Conservation (phyloP, 2,888 invertebrate genomes). For the Melieria crassipennis region DNA sequence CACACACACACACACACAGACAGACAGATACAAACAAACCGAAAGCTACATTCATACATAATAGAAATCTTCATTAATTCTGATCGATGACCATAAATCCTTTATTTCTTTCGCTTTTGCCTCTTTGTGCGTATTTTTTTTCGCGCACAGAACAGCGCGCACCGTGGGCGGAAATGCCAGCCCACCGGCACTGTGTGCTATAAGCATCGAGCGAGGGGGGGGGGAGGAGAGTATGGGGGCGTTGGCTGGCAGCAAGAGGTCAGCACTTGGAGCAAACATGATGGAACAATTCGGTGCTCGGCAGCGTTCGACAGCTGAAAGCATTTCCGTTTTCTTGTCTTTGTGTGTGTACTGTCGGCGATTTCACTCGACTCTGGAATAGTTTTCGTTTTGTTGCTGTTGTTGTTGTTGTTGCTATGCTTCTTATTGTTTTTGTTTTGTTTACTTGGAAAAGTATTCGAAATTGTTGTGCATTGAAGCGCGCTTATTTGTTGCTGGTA, state of each 20-base stretch:
- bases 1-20: not conserved
- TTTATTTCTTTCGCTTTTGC: slow-evolving; percentile 37
- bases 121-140: too few relatives aligned
- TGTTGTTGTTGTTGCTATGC: not conserved
- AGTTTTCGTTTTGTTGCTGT: not conserved
- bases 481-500: slow-evolving; percentile 60
- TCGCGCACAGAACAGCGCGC: too few relatives aligned
- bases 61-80: slow-evolving; percentile 65
- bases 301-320: slow-evolving; percentile 54
- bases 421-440: not conserved
- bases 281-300: slow-evolving; percentile 52
- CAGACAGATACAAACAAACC: slow-evolving; percentile 16
- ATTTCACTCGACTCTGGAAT: not conserved
- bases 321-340: slow-evolving; percentile 61
- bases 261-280: slow-evolving; percentile 40
- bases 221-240: too few relatives aligned
- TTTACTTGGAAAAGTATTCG: not conserved
- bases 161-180: too few relatives aligned
- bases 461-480: slow-evolving; percentile 50
- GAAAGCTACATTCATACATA: not conserved
- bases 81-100: slow-evolving; percentile 67
- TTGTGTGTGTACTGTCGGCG: slow-evolving; percentile 49
- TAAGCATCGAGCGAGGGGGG: too few relatives aligned
- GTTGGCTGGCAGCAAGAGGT: too few relatives aligned
- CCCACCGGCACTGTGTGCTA: too few relatives aligned